These are phyloP conservation scores for Myotis yumanensis DNA, from an alignment of 2,113 vertebrate species.

Conservation along the genomic window DNA sequence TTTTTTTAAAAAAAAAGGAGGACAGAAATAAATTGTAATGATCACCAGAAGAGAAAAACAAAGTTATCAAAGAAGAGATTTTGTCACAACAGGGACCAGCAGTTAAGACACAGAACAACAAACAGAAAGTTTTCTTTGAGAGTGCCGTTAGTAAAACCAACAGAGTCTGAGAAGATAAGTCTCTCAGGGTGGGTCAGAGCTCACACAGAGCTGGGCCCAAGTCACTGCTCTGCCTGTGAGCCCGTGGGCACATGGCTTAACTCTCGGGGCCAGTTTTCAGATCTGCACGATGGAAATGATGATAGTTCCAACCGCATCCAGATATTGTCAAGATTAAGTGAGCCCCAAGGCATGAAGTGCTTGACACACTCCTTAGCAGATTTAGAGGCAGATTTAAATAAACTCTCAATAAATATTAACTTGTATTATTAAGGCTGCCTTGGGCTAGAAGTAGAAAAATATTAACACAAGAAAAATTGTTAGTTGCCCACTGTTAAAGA, in stretches of 20 bases:
- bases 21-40: neutral
- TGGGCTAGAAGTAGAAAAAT: neutral
- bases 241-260: neutral
- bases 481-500: neutral
- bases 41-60: neutral
- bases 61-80: neutral
- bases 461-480: neutral
- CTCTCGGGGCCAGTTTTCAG: neutral
- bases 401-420: neutral
- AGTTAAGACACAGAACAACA: neutral
- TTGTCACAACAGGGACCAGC: neutral
- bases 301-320: no score
- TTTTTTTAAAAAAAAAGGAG: neutral
- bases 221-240: neutral
- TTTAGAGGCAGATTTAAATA: neutral
- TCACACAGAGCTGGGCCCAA: neutral
- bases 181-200: neutral
- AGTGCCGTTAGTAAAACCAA: neutral
- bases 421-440: neutral
- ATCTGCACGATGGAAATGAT: neutral
- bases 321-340: neutral
- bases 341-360: neutral
- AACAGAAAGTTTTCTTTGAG: neutral
- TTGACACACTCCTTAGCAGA: neutral
- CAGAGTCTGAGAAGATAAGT: fast-evolving